phyloP scores from a whole-genome alignment of 2,113 vertebrate genomes.

The Actenoides hombroni region DNA sequence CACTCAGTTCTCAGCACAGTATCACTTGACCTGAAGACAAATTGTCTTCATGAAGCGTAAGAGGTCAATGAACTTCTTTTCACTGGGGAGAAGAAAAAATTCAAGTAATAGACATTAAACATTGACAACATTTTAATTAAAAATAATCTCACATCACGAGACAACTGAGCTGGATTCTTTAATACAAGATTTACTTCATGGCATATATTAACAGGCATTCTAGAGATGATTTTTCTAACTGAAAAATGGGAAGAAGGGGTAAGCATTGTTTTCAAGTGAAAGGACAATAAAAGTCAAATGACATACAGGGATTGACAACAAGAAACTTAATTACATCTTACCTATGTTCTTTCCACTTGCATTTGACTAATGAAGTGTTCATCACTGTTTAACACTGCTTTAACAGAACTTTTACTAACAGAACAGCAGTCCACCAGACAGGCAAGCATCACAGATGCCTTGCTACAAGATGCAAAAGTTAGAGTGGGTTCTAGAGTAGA shows the following conservation, averaged over 20 bases:
- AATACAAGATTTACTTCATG: neutral
- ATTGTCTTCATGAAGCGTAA: constrained; percentile 3
- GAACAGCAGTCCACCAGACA: neutral
- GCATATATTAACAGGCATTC: neutral
- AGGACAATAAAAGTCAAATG: neutral
- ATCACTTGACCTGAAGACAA: constrained; percentile 8
- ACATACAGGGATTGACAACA: neutral
- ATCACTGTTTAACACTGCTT: neutral
- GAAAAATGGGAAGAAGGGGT: neutral
- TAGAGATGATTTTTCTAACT: neutral
- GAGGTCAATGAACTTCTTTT: constrained; percentile 8
- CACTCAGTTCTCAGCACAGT: neutral
- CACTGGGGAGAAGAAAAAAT: neutral
- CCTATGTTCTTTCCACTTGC: neutral
- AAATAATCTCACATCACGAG: neutral
- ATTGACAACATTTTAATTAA: constrained; percentile 2
- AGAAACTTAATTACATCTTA: neutral
- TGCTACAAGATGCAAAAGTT: neutral
- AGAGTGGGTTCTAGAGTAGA: neutral
- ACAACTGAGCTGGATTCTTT: neutral
- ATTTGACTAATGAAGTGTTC: neutral
- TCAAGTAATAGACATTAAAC: neutral
- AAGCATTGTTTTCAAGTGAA: neutral
- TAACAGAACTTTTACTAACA: neutral
- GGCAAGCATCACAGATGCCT: neutral